Conservation (phyloP, 2,888 invertebrate species). For the Celastrina argiolus region DNA sequence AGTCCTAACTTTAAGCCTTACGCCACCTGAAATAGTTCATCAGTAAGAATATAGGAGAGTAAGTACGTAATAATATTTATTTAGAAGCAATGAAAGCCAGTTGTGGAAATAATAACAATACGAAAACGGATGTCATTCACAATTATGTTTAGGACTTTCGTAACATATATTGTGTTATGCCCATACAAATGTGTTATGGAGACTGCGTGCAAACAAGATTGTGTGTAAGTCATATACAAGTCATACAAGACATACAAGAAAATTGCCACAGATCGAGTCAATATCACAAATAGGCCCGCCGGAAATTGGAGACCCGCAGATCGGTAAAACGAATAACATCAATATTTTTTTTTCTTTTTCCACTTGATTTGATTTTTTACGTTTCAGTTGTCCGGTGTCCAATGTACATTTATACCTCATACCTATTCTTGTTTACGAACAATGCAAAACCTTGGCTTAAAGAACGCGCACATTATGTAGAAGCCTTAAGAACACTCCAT, state of each 20-base stretch:
- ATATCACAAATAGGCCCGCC: constrained; percentile 44
- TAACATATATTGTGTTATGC: constrained; percentile 1
- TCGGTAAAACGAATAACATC: constrained; percentile 53
- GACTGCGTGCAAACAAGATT: constrained; percentile 4
- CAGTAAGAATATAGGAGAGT: too few species aligned
- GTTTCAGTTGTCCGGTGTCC: background rate
- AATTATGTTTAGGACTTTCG: background rate
- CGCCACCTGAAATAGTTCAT: too few species aligned
- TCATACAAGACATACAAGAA: constrained; percentile 33
- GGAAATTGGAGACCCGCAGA: constrained; percentile 53
- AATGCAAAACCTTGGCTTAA: too few species aligned
- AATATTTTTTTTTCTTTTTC: constrained; percentile 44
- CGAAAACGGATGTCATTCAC: background rate
- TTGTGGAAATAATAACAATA: background rate
- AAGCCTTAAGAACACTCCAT: too few species aligned
- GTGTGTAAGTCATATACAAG: constrained; percentile 2
- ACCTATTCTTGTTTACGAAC: too few species aligned
- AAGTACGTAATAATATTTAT: too few species aligned
- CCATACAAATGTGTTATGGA: background rate
- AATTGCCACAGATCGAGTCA: constrained; percentile 35
- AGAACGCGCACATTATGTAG: too few species aligned
- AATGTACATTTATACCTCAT: background rate
- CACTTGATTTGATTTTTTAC: constrained; percentile 27
- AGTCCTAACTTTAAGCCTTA: too few species aligned
- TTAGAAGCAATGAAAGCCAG: too few species aligned